Evolutionary conservation across 2,888 invertebrate genomes (phyloP), one percentile per base, ranked within the genome.

Genomic region (Thelaira solivaga): DNA sequence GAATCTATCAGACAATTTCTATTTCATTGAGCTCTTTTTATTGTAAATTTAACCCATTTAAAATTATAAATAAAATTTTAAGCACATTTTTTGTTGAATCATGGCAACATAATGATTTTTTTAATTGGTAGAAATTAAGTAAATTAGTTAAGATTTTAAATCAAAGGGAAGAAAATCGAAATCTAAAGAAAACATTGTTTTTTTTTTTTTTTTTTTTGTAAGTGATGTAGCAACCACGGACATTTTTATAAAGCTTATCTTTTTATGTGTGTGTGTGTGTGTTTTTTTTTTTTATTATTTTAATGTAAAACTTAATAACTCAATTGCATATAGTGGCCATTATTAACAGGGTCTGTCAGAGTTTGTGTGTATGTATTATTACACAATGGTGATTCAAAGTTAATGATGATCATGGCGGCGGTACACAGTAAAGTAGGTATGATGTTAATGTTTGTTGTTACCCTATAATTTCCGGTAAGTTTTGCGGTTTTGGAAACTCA

Each of bases 361-460:
- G 61, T 51, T n/a, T 41, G 26, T 47, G 11, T 49, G 13, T 13
- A 24, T 22, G 31, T 5, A 7, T 29, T 31, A 49, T 34, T 31
- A 26, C 69, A 49, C 39, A 59, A 69, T 29, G 79, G 76, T 77
- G 74, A n/a, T 11, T 64, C 36, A 36, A 68, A 78, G 6, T 13
- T 47, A 47, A 45, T 36, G 18, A 36, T 45, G 20, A 57, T 67
- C 0, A 20, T 61, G 59, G 36, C 43, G 79, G 41, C 64, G 75
- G 71, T 76, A n/a, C n/a, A n/a, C n/a, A n/a, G n/a, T n/a, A n/a
- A n/a, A n/a, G n/a, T n/a, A n/a, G 49, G 57, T 76, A 74, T 59
- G 53, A 59, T 69, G 39, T n/a, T n/a, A n/a, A 29, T 65, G 79
- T 68, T n/a, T 84, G 80, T 80, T 77, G 75, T 82, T 80, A 77